These are phyloP conservation scores for Dermatophagoides farinae DNA, from an alignment of 1,140 invertebrate species.

Conservation along the genomic window DNA sequence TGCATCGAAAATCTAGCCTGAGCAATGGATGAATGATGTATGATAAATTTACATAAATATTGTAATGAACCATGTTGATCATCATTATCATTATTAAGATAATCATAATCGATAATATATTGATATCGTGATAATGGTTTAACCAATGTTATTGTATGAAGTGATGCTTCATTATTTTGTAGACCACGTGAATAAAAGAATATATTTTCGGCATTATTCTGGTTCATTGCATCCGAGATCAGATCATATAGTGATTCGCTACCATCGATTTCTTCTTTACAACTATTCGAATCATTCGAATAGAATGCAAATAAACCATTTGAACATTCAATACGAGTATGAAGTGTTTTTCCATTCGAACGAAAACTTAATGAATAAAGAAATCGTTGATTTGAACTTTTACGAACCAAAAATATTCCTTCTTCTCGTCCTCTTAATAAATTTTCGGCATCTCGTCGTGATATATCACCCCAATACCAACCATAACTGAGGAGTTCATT, in stretches of 20 bases:
- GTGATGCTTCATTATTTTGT: neutral
- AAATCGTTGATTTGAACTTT: slow-evolving; percentile 88
- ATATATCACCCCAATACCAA: slow-evolving; percentile 95
- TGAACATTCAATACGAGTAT: slow-evolving; percentile 89
- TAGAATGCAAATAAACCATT: slow-evolving; percentile 87
- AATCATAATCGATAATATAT: neutral
- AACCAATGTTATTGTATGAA: neutral
- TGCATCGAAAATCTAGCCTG: neutral
- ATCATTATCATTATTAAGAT: neutral
- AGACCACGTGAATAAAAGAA: slow-evolving; percentile 1
- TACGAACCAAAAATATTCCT: slow-evolving; percentile 71
- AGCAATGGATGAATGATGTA: slow-evolving; percentile 33
- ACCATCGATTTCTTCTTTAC: neutral
- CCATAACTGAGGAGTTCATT: slow-evolving; percentile 27
- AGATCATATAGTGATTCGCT: neutral
- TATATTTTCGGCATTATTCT: slow-evolving; percentile 1
- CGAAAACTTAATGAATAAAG: slow-evolving; percentile 92
- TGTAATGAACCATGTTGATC: slow-evolving; percentile 28
- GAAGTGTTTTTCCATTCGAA: slow-evolving; percentile 68
- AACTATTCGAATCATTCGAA: slow-evolving; percentile 19
- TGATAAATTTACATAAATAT: slow-evolving; percentile 52
- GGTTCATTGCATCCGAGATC: neutral
- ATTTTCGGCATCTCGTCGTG: slow-evolving; percentile 75
- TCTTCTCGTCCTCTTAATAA: slow-evolving; percentile 83
- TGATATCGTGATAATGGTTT: neutral